These are phyloP conservation scores for Anneissia japonica DNA, from an alignment of 35 echinoderm and acorn worm genomes.

Conservation along the genomic window DNA sequence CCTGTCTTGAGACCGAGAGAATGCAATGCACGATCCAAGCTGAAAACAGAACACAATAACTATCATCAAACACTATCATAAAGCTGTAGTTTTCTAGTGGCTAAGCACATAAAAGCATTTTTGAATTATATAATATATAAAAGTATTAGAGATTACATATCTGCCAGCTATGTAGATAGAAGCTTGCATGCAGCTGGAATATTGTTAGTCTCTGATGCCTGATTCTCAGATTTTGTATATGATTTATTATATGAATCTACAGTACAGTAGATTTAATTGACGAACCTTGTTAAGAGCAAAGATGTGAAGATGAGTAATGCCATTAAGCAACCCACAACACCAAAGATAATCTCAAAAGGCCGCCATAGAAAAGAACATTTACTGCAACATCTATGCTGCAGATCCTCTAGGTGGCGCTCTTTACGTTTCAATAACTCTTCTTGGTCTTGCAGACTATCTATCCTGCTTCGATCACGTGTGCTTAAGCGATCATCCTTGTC, in stretches of 20 bases:
- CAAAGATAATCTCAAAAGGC: slow-evolving; percentile 59
- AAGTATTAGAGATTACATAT: no score
- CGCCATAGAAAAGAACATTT: slow-evolving; percentile 65
- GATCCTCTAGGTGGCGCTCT: slow-evolving; percentile 57
- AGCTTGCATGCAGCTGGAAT: no score
- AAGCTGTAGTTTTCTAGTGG: no score
- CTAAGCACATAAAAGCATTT: no score
- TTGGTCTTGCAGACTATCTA: slow-evolving; percentile 62
- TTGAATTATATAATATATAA: no score
- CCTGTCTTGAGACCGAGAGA: slow-evolving; percentile 64
- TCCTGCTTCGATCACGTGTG: slow-evolving; percentile 8
- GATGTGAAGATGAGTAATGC: slow-evolving; percentile 48
- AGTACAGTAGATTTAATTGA: neutral
- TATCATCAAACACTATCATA: neutral
- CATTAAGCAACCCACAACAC: slow-evolving; percentile 32
- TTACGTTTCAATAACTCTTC: slow-evolving; percentile 72
- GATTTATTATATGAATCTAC: no score
- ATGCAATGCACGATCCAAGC: slow-evolving; percentile 63
- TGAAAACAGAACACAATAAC: slow-evolving; percentile 14
- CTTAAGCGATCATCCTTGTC: neutral
- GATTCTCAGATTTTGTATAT: no score
- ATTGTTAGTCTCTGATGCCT: no score
- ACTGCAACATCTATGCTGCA: slow-evolving; percentile 18
- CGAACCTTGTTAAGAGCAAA: slow-evolving; percentile 68
- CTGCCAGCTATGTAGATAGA: no score